Evolutionary conservation across 1,140 invertebrate genomes (phyloP), one percentile per base, ranked within the genome.

Genomic region (Laupala kohalensis): DNA sequence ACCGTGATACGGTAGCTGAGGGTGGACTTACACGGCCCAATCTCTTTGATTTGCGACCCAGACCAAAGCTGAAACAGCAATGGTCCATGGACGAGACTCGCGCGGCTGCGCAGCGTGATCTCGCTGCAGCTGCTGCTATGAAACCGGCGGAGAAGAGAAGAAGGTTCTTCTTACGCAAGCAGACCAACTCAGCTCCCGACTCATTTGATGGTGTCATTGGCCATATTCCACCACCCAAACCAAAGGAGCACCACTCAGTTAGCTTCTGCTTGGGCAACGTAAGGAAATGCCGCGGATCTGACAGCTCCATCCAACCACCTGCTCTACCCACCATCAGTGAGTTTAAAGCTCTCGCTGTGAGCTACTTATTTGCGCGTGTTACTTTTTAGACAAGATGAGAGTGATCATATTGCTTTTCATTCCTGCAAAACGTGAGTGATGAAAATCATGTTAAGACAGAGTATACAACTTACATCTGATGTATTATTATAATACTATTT

Each of bases 161-260:
- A 62, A 69, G 76, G 5, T 79, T 79, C 70, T 81, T 83, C 71
- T 73, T 79, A n/a, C 73, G 80, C 26, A 82, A 83, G 71, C 80
- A 83, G 69, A 82, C 82, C 25, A 81, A 81, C 67, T 83, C 82
- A 6, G 82, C 82, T 0, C 82, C 82, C 4, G 80, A 82, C 73
- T 82, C 81, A 23, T 81, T 82, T 63, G 81, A 83, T 37, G 76
- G 73, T 9, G 37, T 53, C 37, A 71, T 74, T 29, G 6, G 12
- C 12, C 64, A 27, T 1, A 24, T 65, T 15, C 64, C 69, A 25
- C 69, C 74, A 25, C 74, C 25, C 5, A 75, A 74, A 19, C 63
- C 53, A 27, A 74, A 73, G 53, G 74, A 74, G 19, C 74, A 75
- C 67, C 73, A 74, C 27, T 72, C 73, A 3, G 74, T 74, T 9